A percentile compares a stretch with the other conserved stretches of the same genome.
phyloP scores from a whole-genome alignment of 2,888 invertebrate species.

The Callyntrura sp. region DNA sequence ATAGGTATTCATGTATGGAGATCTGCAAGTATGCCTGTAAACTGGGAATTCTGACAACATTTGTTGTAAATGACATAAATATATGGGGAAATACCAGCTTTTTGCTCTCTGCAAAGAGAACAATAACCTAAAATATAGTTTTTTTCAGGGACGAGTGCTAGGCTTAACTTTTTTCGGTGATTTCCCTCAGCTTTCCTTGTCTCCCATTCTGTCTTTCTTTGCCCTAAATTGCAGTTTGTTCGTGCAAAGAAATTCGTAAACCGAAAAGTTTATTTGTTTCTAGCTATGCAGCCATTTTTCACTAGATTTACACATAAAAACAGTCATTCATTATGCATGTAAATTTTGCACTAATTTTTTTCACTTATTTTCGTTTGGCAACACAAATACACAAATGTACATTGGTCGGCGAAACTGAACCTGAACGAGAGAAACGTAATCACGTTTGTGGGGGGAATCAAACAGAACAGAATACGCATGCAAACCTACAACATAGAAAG shows the following conservation, averaged over 20 bases:
- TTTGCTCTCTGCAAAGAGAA: neutral
- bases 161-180: conserved; percentile 55
- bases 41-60: neutral
- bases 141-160: neutral
- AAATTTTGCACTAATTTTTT: conserved; percentile 69
- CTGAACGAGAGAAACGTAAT: neutral
- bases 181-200: conserved; percentile 55
- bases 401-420: no score
- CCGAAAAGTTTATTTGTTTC: neutral
- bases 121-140: neutral
- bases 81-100: no score
- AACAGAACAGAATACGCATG: neutral
- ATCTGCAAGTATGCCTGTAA: neutral
- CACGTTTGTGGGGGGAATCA: neutral
- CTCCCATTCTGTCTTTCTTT: neutral
- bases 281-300: neutral
- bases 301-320: conserved; percentile 31
- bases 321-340: conserved; percentile 65
- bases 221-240: neutral
- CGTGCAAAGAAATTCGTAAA: neutral
- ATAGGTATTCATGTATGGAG: neutral
- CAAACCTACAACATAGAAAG: neutral
- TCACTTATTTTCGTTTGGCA: conserved; percentile 40
- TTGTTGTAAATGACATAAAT: no score
- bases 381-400: neutral